Evolutionary conservation across 2,888 invertebrate species (phyloP).

Genomic region (Tillus elongatus): DNA sequence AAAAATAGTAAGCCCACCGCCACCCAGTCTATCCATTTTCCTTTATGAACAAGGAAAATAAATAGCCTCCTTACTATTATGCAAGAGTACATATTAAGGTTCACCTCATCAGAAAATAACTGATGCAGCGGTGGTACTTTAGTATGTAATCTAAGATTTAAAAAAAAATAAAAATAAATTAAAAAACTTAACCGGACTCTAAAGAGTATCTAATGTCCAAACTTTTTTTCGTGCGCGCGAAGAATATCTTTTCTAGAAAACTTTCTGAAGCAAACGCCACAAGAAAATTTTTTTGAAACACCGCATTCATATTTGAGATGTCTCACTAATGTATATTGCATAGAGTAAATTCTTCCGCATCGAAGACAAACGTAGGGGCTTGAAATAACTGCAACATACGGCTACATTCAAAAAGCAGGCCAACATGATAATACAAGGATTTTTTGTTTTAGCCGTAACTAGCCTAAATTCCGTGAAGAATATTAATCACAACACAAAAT

Average conservation of each 20-base stretch:
- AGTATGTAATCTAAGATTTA: too few relatives aligned
- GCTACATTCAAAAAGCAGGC: conserved; percentile 23
- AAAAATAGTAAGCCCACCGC: conserved; percentile 28
- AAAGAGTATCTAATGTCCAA: too few relatives aligned
- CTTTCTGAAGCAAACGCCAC: conserved; percentile 37
- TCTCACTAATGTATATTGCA: conserved; percentile 49
- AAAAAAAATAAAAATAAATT: too few relatives aligned
- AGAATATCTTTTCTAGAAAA: conserved; percentile 39
- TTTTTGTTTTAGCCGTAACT: too few relatives aligned
- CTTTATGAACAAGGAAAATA: conserved; percentile 20
- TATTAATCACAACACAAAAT: too few relatives aligned
- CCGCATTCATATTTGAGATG: conserved; percentile 53
- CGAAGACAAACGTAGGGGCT: conserved; percentile 43
- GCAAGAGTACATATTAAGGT: neutral
- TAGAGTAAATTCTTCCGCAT: conserved; percentile 51
- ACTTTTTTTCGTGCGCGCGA: conserved; percentile 31
- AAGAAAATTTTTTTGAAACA: conserved; percentile 43
- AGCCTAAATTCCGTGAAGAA: too few relatives aligned
- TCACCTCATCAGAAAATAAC: neutral
- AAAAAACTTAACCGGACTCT: too few relatives aligned
- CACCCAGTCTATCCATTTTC: conserved; percentile 35
- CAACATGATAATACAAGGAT: too few relatives aligned
- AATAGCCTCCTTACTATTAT: conserved; percentile 31
- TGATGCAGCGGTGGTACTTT: too few relatives aligned
- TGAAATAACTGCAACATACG: conserved; percentile 33